These are phyloP conservation scores for Cyprinodon variegatus DNA, from an alignment of 2,113 vertebrate genomes.

Conservation along the genomic window DNA sequence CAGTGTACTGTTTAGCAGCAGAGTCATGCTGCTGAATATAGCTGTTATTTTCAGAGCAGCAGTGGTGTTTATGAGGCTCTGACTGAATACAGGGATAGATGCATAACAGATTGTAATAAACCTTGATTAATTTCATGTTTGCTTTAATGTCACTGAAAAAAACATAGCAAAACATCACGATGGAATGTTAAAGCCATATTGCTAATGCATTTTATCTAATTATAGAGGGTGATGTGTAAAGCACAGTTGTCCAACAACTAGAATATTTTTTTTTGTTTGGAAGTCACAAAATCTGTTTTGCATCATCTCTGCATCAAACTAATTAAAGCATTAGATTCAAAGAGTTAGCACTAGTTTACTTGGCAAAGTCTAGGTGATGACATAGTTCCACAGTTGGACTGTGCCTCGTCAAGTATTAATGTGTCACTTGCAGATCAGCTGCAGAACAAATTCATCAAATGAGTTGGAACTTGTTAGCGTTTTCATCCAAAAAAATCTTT, in stretches of 20 bases:
- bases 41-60: too few species aligned
- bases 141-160: neutral
- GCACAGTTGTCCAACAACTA: neutral
- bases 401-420: conserved; percentile 2
- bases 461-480: neutral
- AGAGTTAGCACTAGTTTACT: neutral
- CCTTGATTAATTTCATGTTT: neutral
- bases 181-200: neutral
- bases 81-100: neutral
- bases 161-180: neutral
- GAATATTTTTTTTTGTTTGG: neutral
- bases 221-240: neutral
- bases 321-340: conserved; percentile 1
- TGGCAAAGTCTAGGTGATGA: conserved; percentile 10
- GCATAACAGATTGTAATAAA: neutral
- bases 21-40: neutral
- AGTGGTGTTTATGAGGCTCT: neutral
- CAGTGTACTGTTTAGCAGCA: too few species aligned
- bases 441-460: conserved; percentile 5
- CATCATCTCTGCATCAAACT: neutral
- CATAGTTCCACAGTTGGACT: neutral
- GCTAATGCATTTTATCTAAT: neutral
- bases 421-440: conserved; percentile 13
- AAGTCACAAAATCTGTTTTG: conserved; percentile 5
- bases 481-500: neutral